These are phyloP conservation scores for Tenebrosternarchus preto DNA, from an alignment of 2,113 vertebrate genomes.

Conservation along the genomic window DNA sequence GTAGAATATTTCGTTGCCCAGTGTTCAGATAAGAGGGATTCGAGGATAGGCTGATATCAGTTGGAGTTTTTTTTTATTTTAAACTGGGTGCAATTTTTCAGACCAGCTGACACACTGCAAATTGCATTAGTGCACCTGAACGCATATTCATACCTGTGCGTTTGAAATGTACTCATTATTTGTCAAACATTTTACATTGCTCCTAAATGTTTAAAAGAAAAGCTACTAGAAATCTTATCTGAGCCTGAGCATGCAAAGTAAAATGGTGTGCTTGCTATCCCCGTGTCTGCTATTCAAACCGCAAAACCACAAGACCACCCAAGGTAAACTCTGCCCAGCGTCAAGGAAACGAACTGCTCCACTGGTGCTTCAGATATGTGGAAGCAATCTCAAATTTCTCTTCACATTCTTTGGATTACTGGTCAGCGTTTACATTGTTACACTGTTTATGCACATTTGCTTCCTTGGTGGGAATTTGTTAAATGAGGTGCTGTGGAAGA, in stretches of 20 bases:
- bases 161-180: background rate
- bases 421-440: background rate
- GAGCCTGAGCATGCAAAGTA: background rate
- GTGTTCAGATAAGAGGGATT: too few relatives aligned
- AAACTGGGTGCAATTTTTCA: background rate
- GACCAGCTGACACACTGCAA: too few relatives aligned
- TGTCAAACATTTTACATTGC: background rate
- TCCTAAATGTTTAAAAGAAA: background rate
- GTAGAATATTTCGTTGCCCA: too few relatives aligned
- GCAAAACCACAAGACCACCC: conserved; percentile 23
- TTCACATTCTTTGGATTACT: background rate
- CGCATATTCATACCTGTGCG: background rate
- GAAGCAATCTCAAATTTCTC: background rate
- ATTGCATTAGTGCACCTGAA: background rate
- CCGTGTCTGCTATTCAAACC: conserved; percentile 12
- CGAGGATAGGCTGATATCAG: too few relatives aligned
- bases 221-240: background rate
- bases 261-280: background rate
- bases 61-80: too few relatives aligned
- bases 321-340: conserved; percentile 16
- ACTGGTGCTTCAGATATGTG: conserved; percentile 17
- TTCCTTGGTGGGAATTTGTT: background rate
- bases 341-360: conserved; percentile 28
- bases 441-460: background rate
- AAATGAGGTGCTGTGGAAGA: background rate